Base-by-base conservation (phyloP, 2,888 invertebrate genomes). In the Micropterix aruncella region DNA sequence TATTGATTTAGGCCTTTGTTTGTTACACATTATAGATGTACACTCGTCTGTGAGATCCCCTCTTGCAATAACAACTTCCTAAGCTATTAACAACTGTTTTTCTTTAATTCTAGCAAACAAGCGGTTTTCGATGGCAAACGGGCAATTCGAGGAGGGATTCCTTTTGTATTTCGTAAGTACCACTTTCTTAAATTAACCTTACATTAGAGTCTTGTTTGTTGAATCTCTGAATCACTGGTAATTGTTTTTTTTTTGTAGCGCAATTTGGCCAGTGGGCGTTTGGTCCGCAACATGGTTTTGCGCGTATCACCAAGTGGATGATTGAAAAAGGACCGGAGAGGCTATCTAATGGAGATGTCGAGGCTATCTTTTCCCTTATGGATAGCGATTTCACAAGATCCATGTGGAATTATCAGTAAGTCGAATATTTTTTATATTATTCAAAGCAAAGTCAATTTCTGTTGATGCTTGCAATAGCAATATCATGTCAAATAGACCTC, bases 231-330 rank as follows among this genome's bases (percentile, higher is more conserved):
- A n/a, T n/a, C n/a, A n/a, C n/a, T n/a, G n/a, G n/a, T n/a, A n/a
- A n/a, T n/a, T n/a, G 44, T 36, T 19, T 36, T 40, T 37, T 27
- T 38, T 48, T 63, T 65, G 9, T 69, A 94, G 94, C 95, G 55
- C 91, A 93, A 74, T 95, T 94, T 67, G 95, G 94, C 45, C 82
- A 88, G 53, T 95, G 94, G 94, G 80, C 84, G 50, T 87, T 84
- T 67, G 94, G 95, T 3, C 94, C 95, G 3, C 92, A 93, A 59
- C 95, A 95, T 70, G 95, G 96, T 45, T 96, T 96, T 74, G 94
- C 93, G 44, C 77, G 94, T 58, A 86, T 93, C 59, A 81, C 87
- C 47, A 80, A 88, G 57, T 96, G 95, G 95, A 83, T 83, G 55
- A 74, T 92, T 53, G 91, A 91, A 66, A 84, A 89, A 61, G 79